Evolutionary conservation across 2,113 vertebrate genomes (phyloP), one percentile per base, ranked within the genome.

Genomic region (Anser cygnoides): DNA sequence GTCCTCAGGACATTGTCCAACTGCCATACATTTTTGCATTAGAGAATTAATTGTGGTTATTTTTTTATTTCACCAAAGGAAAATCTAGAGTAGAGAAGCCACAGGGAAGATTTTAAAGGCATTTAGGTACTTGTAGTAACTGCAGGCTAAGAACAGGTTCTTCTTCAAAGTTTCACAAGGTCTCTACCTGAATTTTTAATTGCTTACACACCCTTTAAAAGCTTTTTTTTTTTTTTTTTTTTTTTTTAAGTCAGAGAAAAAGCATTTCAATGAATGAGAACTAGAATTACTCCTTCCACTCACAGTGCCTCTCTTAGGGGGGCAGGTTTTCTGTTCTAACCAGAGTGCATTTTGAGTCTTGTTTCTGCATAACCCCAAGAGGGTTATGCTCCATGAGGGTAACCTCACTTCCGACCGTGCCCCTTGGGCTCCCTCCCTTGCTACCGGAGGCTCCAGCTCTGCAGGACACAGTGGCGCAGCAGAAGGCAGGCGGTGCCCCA

Each of bases 401-500:
- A 37, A 8, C 14, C 11, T 31, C 19, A 6, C 14, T 61, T 44
- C 17, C 31, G 82, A 33, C 65, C 35, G 29, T 10, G 31, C 31
- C 26, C 26, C 52, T 37, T 66, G 16, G 1, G 0, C 25, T 66
- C 39, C 8, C 35, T 37, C n/a, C 65, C 4, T 3, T 5, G 58
- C 39, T 71, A 25, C 29, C 10, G 1, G 71, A 52, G 67, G 62
- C 83, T 62, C 44, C 87, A 5, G 62, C 83, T 31, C 67, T 13
- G 44, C 19, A 37, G 49, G 90, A 49, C 4, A 26, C 16, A 10
- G n/a, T 18, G 12, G 13, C 50, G 23, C 17, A 25, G 21, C 35
- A n/a, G 26, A 61, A 46, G 0, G 1, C 3, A 3, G 21, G 25
- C n/a, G 13, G 1, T 0, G 1, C 23, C 35, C 41, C 13, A 54